Evolutionary conservation across 2,113 vertebrate species (phyloP).

Genomic region (Mormyrus lacerda): DNA sequence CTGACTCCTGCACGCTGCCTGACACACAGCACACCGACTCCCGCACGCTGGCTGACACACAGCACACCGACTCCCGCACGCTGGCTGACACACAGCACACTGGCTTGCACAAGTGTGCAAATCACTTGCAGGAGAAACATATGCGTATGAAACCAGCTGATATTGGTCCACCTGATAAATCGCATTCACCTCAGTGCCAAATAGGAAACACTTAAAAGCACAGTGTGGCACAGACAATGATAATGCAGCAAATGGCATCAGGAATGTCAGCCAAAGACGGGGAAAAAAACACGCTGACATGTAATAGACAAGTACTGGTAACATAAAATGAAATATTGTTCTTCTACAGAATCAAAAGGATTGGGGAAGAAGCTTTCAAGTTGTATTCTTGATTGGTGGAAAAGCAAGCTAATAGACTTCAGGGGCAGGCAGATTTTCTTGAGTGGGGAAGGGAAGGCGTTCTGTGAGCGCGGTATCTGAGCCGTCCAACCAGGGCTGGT

Average conservation of each 20-base stretch:
- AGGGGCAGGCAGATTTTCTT: background rate
- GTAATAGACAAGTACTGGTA: background rate
- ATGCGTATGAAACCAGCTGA: background rate
- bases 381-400: background rate
- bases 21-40: no score
- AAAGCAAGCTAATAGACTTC: background rate
- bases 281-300: background rate
- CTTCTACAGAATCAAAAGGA: background rate
- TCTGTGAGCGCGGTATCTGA: background rate
- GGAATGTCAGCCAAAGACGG: background rate
- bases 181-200: background rate
- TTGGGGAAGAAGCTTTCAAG: background rate
- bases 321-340: background rate
- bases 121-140: background rate
- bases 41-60: background rate
- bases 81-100: background rate
- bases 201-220: background rate
- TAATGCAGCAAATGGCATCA: background rate
- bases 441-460: background rate
- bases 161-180: background rate
- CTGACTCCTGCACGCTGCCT: background rate
- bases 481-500: background rate
- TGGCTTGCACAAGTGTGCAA: background rate
- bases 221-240: background rate
- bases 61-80: no score